Evolutionary conservation across 2,113 vertebrate genomes (phyloP).

Genomic region (Bambusicola thoracicus): DNA sequence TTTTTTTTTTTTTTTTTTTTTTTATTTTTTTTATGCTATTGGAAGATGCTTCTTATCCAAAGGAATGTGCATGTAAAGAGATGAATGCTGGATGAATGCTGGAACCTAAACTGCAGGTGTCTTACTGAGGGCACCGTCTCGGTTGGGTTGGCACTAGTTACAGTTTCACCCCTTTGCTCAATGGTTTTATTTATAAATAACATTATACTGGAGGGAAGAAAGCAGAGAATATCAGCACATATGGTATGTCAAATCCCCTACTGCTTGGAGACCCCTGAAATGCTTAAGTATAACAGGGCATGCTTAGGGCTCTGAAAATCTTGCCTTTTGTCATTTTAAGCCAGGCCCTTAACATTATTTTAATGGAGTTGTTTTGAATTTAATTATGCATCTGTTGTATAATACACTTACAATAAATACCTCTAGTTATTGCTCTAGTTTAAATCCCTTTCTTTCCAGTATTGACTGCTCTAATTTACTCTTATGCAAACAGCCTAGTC

Average conservation of each 20-base stretch:
- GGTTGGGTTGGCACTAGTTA: neutral
- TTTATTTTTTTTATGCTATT: neutral
- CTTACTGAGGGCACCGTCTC: slow-evolving; percentile 18
- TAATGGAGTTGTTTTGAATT: slow-evolving; percentile 58
- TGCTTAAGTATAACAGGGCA: slow-evolving; percentile 9
- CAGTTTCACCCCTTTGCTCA: slow-evolving; percentile 21
- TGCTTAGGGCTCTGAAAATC: neutral
- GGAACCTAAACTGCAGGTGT: slow-evolving; percentile 49
- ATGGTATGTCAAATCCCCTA: slow-evolving; percentile 60
- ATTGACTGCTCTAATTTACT: slow-evolving; percentile 73
- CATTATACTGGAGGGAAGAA: slow-evolving; percentile 51
- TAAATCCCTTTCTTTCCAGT: slow-evolving; percentile 67
- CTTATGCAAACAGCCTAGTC: slow-evolving; percentile 75
- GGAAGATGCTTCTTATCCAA: neutral
- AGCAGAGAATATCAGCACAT: slow-evolving; percentile 54
- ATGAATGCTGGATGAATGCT: neutral
- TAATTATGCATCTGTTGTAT: slow-evolving; percentile 18
- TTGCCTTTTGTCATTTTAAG: neutral
- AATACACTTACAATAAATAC: slow-evolving; percentile 44
- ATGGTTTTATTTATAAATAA: slow-evolving; percentile 67
- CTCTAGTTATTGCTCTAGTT: slow-evolving; percentile 15
- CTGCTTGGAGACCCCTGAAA: slow-evolving; percentile 43
- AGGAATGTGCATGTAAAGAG: neutral
- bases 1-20: neutral
- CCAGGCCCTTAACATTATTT: slow-evolving; percentile 42